Evolutionary conservation across 2,888 invertebrate species (phyloP).

Genomic region (Sphinx pinastri): DNA sequence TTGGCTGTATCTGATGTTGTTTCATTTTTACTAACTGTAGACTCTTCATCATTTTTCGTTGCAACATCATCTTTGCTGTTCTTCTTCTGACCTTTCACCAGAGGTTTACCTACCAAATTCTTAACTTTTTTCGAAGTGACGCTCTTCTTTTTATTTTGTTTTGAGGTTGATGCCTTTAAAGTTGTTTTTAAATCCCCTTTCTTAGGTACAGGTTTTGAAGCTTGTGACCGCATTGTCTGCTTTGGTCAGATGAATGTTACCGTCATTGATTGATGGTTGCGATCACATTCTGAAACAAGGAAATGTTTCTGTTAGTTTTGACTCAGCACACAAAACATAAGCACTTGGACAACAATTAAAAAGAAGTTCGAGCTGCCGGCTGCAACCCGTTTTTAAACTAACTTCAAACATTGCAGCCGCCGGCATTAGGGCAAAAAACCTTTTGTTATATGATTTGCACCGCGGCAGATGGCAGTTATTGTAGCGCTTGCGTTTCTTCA

Average conservation of each 20-base stretch:
- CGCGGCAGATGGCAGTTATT: constrained; percentile 56
- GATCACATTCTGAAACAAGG: constrained; percentile 79
- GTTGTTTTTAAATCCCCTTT: constrained; percentile 72
- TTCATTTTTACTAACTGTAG: constrained; percentile 53
- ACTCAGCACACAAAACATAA: not conserved
- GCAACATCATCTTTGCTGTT: constrained; percentile 57
- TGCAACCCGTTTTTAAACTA: constrained; percentile 48
- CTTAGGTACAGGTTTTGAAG: constrained; percentile 75
- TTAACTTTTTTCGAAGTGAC: constrained; percentile 65
- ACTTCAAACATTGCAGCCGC: constrained; percentile 52
- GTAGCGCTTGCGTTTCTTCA: constrained; percentile 46
- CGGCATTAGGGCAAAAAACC: constrained; percentile 48
- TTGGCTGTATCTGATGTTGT: constrained; percentile 53
- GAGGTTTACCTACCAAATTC: constrained; percentile 60
- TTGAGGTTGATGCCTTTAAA: constrained; percentile 59
- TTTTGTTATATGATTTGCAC: constrained; percentile 54
- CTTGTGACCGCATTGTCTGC: constrained; percentile 80
- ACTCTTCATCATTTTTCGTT: constrained; percentile 56
- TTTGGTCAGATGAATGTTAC: constrained; percentile 63
- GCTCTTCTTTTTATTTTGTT: constrained; percentile 64
- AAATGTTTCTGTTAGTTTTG: constrained; percentile 32
- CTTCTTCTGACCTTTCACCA: constrained; percentile 63
- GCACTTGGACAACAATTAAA: constrained; percentile 17
- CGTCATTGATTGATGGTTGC: constrained; percentile 65
- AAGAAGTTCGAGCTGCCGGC: constrained; percentile 34